Base-by-base conservation (phyloP, 2,113 vertebrate genomes). In the Nannospalax galili region DNA sequence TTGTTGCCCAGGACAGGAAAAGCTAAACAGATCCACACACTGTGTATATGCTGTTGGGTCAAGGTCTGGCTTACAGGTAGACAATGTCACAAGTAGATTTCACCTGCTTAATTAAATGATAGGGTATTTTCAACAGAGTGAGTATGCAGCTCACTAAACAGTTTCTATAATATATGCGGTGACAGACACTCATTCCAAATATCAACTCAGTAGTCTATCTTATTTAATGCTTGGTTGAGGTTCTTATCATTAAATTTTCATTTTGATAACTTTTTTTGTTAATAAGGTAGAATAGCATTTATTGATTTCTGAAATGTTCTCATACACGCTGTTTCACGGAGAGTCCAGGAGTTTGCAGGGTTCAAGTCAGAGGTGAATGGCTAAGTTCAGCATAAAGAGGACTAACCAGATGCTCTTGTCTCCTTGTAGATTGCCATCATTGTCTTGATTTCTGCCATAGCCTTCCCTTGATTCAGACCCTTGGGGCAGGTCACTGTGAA, bases 361-460 rank as follows among this genome's bases (percentile, higher is more conserved):
- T 60, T 92, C 67, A 20, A 7, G 74, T 78, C n/a, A 86, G 64
- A 90, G 92, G 0, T 12, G 32, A 79, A 12, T 9, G 0, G 42
- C 30, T 35, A 1, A 1, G 17, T 3, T 3, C 0, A 0, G 78
- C 17, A 0, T 0, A 11, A n/a, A n/a, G 7, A 1, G 48, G 2
- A 64, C 92, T 94, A 99, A 0, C 94, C 98, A 0, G 97, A 30
- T 0, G 98, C 98, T 0, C 97, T 97, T 94, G 99, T 99, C 97
- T 99, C 98, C 93, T 99, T 99, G 96, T 99, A 99, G 0, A 98
- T 99, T 0, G 99, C 99, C 99, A 99, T 99, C 99, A 99, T 99
- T 97, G 99, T 99, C 98, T 99, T 99, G 97, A 99, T 99, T 98
- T 99, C 99, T 0, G 99, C 99, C 30, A 99, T 99, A 0, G 99